Conservation (phyloP, 2,113 vertebrate species). For the Heloderma charlesbogerti region DNA sequence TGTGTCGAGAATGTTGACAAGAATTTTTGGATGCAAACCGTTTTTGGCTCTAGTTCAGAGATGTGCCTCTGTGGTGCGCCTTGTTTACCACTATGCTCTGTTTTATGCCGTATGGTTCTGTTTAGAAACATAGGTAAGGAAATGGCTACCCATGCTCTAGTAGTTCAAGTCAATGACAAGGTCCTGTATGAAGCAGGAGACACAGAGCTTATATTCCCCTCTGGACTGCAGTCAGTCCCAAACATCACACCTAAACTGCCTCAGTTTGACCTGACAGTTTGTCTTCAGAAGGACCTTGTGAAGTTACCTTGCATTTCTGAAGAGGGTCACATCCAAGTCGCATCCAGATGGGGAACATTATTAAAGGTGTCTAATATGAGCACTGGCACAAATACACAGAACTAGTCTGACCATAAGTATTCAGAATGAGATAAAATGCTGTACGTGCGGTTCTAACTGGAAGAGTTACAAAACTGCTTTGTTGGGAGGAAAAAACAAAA, state of each 20-base stretch:
- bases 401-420: slow-evolving; percentile 45
- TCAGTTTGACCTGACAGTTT: slow-evolving; percentile 66
- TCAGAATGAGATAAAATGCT: slow-evolving; percentile 45
- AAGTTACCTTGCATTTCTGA: slow-evolving; percentile 56
- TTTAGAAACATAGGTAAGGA: slow-evolving; percentile 52
- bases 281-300: slow-evolving; percentile 61
- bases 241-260: slow-evolving; percentile 65
- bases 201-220: slow-evolving; percentile 36
- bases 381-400: background rate
- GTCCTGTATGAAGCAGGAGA: slow-evolving; percentile 56
- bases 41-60: background rate
- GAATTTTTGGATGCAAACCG: background rate
- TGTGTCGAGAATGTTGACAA: background rate
- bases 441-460: slow-evolving; percentile 22
- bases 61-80: background rate
- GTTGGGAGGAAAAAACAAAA: slow-evolving; percentile 56
- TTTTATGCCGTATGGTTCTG: slow-evolving; percentile 17
- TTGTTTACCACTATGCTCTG: background rate
- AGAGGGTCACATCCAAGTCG: slow-evolving; percentile 49
- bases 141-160: slow-evolving; percentile 37
- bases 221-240: slow-evolving; percentile 51
- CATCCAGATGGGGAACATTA: slow-evolving; percentile 35
- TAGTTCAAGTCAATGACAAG: slow-evolving; percentile 37
- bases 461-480: slow-evolving; percentile 43
- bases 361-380: slow-evolving; percentile 19